Base-by-base conservation (phyloP, 2,888 invertebrate species). In the Drosophila bunnanda region DNA sequence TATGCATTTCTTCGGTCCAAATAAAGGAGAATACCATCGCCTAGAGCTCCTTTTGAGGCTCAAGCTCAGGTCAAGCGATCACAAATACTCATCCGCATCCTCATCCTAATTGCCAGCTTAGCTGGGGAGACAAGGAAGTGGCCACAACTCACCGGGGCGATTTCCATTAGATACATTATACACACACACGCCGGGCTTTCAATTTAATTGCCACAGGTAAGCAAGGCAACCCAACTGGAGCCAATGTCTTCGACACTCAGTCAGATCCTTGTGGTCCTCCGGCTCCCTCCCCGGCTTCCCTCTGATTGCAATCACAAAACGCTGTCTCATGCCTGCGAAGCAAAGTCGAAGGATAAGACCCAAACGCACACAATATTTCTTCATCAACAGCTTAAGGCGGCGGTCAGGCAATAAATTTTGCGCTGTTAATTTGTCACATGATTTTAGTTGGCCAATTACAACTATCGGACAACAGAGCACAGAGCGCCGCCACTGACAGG, bases 391-490 rank as follows among this genome's bases (percentile, higher is more conserved):
- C 87, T 84, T 84, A 87, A 84, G 86, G 86, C 86, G 86, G 86
- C 75, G 88, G 78, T 75, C 84, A 79, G 79, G 89, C 86, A 88
- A 90, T 90, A 90, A 90, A 90, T 90, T 82, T 82, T 83, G 77
- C 78, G 82, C 88, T 88, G 89, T 89, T 90, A 89, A 90, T 90
- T 90, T 90, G 89, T 90, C 90, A 88, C 84, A 90, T 82, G 89
- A 82, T 85, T 89, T 82, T 90, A 87, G 89, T 88, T 85, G 82
- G 87, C 88, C 90, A 87, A 89, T 90, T 90, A 87, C 84, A 87
- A 83, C 78, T 79, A 82, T 79, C 88, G 76, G 79, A 67, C 83
- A 87, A 79, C 69, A 78, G 66, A 78, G 54, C 75, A 55, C 76
- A 82, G 69, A 54, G 62, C 55, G 39, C 66, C 55, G 39, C 66